These are phyloP conservation scores for Mus caroli DNA, from an alignment of 2,797 vertebrate species.

Conservation along the genomic window DNA sequence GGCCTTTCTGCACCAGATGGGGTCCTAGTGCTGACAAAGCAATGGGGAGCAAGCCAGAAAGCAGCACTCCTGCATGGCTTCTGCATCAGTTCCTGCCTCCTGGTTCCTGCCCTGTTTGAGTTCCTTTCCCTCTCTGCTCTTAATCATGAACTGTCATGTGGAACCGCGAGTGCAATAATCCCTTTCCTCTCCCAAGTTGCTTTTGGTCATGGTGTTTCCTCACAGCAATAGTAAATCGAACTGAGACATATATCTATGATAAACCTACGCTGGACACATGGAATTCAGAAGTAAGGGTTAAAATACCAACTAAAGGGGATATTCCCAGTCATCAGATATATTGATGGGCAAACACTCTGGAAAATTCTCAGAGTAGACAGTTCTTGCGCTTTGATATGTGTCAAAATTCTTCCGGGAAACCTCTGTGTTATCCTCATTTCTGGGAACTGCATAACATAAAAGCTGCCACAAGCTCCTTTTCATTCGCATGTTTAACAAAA, in stretches of 20 bases:
- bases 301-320: neutral
- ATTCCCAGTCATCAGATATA: neutral
- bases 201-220: neutral
- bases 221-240: neutral
- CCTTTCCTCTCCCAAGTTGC: neutral
- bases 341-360: slow-evolving; percentile 19
- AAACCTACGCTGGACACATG: neutral
- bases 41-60: neutral
- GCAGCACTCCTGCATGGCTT: neutral
- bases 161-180: too few species aligned
- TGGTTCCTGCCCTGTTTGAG: too few species aligned
- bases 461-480: slow-evolving; percentile 48
- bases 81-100: neutral
- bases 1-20: neutral
- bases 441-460: neutral
- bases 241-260: neutral
- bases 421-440: slow-evolving; percentile 50
- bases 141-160: neutral
- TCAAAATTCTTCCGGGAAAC: slow-evolving; percentile 46
- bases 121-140: neutral
- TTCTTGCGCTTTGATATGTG: slow-evolving; percentile 34
- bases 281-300: slow-evolving; percentile 42
- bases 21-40: neutral
- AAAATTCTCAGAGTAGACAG: neutral
- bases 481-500: slow-evolving; percentile 9